A percentile compares a stretch with the other conserved stretches of the same genome.
These are phyloP conservation scores for Euwallacea fornicatus DNA, from an alignment of 1,140 invertebrate genomes.

Conservation along the genomic window DNA sequence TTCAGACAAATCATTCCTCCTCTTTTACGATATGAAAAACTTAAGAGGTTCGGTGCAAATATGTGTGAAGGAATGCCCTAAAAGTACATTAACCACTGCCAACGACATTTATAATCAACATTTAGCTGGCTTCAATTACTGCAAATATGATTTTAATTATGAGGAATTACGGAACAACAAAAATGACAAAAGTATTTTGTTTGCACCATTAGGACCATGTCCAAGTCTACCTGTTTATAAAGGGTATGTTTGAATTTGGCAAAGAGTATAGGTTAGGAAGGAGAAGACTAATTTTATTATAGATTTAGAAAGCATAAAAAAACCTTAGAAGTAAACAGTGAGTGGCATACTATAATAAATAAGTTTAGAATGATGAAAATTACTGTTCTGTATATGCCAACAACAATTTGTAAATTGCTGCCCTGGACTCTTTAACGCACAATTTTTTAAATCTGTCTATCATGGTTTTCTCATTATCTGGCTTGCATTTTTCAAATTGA, in stretches of 20 bases:
- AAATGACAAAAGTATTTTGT: conserved; percentile 48
- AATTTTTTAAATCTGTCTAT: too few species aligned
- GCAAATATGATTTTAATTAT: conserved; percentile 70
- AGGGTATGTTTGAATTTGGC: conserved; percentile 51
- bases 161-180: conserved; percentile 50
- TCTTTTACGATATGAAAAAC: conserved; percentile 81
- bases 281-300: too few species aligned
- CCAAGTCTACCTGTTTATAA: conserved; percentile 72
- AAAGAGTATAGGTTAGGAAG: too few species aligned
- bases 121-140: conserved; percentile 72
- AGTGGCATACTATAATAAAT: too few species aligned
- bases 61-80: conserved; percentile 87
- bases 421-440: too few species aligned
- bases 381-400: too few species aligned
- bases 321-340: too few species aligned
- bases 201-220: conserved; percentile 69
- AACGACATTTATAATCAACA: conserved; percentile 73
- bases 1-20: conserved; percentile 76
- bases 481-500: too few species aligned
- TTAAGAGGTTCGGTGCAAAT: conserved; percentile 78
- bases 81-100: conserved; percentile 62
- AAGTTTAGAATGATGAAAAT: too few species aligned
- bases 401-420: too few species aligned
- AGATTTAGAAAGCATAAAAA: too few species aligned
- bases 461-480: too few species aligned